phyloP scores from a whole-genome alignment of 2,113 vertebrate species.

The Tympanuchus pallidicinctus region DNA sequence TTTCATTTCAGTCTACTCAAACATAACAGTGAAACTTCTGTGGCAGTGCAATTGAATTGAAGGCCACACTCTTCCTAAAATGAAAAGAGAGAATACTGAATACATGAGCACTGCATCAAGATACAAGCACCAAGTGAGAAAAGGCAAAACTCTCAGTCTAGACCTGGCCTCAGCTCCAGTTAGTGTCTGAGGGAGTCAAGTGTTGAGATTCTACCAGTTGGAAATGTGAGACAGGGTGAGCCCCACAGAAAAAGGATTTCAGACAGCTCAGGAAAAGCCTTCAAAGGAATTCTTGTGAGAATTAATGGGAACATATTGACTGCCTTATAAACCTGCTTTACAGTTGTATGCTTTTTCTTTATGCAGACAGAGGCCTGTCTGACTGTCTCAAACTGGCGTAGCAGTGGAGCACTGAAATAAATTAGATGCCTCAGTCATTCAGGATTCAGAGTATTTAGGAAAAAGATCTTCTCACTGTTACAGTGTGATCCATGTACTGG shows the following conservation, averaged over 20 bases:
- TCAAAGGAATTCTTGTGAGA: conserved; percentile 4
- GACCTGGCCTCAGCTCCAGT: not conserved
- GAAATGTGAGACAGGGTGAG: not conserved
- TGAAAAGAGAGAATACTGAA: not conserved
- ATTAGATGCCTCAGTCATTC: not conserved
- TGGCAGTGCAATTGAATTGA: not conserved
- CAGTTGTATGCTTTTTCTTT: not conserved
- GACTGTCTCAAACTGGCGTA: not conserved
- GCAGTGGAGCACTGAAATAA: not conserved
- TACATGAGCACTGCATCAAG: not conserved
- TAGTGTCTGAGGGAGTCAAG: not conserved
- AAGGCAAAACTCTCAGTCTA: not conserved
- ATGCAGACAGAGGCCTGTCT: not conserved
- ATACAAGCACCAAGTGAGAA: not conserved
- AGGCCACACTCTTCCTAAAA: not conserved
- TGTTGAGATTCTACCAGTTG: not conserved
- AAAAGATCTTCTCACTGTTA: not conserved
- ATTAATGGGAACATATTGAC: conserved; percentile 1
- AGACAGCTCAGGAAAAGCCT: not conserved
- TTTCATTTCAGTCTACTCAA: not conserved
- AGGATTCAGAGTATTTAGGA: not conserved
- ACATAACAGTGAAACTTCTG: not conserved
- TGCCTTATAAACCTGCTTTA: not conserved
- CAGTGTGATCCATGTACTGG: not conserved
- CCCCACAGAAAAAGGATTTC: not conserved